A percentile compares a stretch with the other conserved stretches of the same genome.
These are phyloP conservation scores for Peromyscus nudipes DNA, from an alignment of 2,797 vertebrate genomes.

Conservation along the genomic window DNA sequence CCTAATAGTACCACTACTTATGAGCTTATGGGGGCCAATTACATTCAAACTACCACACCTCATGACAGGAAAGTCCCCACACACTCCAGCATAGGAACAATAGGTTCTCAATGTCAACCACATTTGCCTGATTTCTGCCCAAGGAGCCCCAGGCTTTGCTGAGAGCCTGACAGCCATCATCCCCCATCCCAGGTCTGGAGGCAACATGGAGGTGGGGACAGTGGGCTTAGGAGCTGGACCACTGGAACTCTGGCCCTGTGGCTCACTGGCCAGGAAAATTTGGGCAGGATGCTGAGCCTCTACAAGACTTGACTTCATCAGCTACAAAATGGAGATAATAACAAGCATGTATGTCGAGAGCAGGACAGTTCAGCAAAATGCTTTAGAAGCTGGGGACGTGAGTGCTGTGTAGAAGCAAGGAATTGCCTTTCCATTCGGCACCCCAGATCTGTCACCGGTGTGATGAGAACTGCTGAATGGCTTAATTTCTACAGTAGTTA, in stretches of 20 bases:
- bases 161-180: not conserved
- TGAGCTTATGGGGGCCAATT: not conserved
- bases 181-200: not conserved
- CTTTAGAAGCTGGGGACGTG: not conserved
- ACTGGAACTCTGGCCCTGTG: not conserved
- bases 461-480: no score
- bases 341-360: not conserved
- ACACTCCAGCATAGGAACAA: not conserved
- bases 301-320: not conserved
- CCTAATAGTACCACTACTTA: not conserved
- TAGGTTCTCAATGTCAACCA: not conserved
- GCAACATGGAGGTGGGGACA: not conserved
- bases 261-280: not conserved
- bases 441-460: no score
- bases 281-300: not conserved
- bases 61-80: not conserved
- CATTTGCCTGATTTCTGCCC: not conserved
- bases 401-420: not conserved
- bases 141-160: not conserved
- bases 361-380: not conserved
- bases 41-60: not conserved
- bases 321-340: not conserved
- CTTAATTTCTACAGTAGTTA: not conserved
- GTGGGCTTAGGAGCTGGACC: not conserved
- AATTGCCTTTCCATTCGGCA: not conserved